phyloP scores from a whole-genome alignment of 2,888 invertebrate genomes.

The Chesias legatella region DNA sequence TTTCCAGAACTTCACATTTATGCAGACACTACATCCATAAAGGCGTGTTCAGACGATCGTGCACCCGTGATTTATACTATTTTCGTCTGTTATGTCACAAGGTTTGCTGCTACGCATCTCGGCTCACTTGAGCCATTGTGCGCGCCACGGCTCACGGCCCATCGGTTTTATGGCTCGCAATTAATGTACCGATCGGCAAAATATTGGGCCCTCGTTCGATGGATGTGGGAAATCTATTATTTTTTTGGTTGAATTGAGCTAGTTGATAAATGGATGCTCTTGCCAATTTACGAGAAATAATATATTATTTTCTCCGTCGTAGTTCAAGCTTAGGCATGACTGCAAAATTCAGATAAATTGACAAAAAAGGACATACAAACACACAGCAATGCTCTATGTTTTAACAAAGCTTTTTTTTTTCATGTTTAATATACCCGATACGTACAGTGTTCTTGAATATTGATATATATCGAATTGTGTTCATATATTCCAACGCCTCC shows the following conservation, averaged over 20 bases:
- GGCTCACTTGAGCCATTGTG: slow-evolving; percentile 49
- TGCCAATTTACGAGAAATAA: neutral
- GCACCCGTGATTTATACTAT: slow-evolving; percentile 58
- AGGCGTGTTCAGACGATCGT: slow-evolving; percentile 58
- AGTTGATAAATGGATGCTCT: slow-evolving; percentile 19
- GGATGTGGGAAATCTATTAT: slow-evolving; percentile 32
- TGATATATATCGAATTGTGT: slow-evolving; percentile 3
- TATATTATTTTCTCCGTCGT: too few species aligned
- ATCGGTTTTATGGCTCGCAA: slow-evolving; percentile 66
- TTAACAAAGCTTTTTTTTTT: too few species aligned
- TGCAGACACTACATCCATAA: slow-evolving; percentile 23
- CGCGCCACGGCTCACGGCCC: slow-evolving; percentile 40
- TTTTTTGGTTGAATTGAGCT: slow-evolving; percentile 26
- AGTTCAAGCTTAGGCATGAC: too few species aligned
- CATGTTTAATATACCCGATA: too few species aligned
- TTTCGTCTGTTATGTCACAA: slow-evolving; percentile 54
- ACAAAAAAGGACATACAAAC: too few species aligned
- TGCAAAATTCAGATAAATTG: too few species aligned
- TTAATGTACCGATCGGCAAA: slow-evolving; percentile 60
- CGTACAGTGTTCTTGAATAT: too few species aligned
- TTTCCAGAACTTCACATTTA: slow-evolving; percentile 8
- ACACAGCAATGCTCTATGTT: too few species aligned
- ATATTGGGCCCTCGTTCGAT: slow-evolving; percentile 50
- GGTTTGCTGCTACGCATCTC: slow-evolving; percentile 50
- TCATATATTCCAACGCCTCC: slow-evolving; percentile 8